phyloP scores from a whole-genome alignment of 2,888 invertebrate species.

The Oxytorus armatus region DNA sequence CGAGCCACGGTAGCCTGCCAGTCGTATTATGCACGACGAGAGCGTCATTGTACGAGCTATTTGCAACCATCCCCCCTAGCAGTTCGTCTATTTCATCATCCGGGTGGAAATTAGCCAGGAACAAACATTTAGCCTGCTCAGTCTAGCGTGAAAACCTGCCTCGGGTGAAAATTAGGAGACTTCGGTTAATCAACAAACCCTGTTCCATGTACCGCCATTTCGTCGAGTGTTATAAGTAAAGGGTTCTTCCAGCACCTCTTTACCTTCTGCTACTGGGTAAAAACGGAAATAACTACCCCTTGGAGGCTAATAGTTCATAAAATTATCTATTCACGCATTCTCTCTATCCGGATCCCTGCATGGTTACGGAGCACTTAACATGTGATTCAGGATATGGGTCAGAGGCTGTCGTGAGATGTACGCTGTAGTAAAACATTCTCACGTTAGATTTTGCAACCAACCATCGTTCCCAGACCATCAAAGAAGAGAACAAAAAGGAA shows the following conservation, averaged over 20 bases:
- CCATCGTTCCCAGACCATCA: not conserved
- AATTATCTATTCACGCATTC: no score
- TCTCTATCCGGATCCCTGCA: no score
- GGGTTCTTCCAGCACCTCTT: no score
- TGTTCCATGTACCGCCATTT: no score
- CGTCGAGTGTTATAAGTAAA: no score
- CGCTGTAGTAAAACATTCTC: no score
- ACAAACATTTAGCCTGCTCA: not conserved
- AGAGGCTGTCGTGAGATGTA: not conserved
- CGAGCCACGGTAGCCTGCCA: constrained; percentile 2
- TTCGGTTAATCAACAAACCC: not conserved
- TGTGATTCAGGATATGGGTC: not conserved
- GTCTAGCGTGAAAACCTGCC: not conserved
- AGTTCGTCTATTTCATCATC: not conserved
- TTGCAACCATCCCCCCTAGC: not conserved
- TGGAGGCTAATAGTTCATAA: no score
- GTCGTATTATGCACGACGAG: not conserved
- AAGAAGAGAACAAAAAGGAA: not conserved
- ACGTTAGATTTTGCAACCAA: not conserved
- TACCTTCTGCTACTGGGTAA: no score
- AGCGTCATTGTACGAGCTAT: constrained; percentile 9
- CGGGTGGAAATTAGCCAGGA: not conserved
- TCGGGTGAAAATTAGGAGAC: not conserved
- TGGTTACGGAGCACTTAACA: not conserved
- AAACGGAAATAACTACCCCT: no score